Conservation (phyloP, 2,797 vertebrate genomes). For the Arnoldichthys spilopterus region DNA sequence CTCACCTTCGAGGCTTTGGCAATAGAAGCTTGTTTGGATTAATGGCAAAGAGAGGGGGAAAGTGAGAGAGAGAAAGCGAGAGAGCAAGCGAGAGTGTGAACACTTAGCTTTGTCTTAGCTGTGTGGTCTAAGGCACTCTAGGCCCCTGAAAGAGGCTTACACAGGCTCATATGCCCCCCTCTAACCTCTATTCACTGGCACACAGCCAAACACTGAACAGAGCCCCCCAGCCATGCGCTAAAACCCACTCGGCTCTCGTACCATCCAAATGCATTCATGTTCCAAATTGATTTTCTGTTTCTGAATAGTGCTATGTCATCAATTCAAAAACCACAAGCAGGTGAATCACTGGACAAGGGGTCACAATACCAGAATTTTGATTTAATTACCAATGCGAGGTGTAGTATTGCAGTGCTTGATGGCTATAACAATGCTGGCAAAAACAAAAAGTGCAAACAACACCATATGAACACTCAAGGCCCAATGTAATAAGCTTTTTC, state of each 20-base stretch:
- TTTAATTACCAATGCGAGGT: not conserved
- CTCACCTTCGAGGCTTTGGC: constrained; percentile 61
- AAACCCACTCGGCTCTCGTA: not conserved
- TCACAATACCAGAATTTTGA: not conserved
- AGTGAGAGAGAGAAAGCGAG: constrained; percentile 11
- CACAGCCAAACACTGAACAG: constrained; percentile 36
- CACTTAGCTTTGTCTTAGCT: constrained; percentile 49
- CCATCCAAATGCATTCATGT: not conserved
- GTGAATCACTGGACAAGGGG: not conserved
- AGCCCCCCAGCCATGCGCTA: constrained; percentile 22
- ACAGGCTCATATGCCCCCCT: constrained; percentile 30
- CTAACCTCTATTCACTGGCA: constrained; percentile 37
- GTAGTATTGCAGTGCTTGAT: not conserved
- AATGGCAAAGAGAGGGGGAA: constrained; percentile 64
- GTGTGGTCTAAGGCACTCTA: constrained; percentile 31
- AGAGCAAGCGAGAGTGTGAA: constrained; percentile 21
- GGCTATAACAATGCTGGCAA: too few relatives aligned
- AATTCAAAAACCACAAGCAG: not conserved
- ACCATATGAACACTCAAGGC: too few relatives aligned
- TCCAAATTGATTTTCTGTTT: constrained; percentile 18
- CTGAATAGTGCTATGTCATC: constrained; percentile 20
- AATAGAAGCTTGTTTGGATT: constrained; percentile 59
- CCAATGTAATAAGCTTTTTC: too few relatives aligned
- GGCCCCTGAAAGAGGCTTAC: constrained; percentile 48
- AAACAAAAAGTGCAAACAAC: too few relatives aligned